phyloP scores from a whole-genome alignment of 2,888 invertebrate species.

The Caenorhabditis sp. region DNA sequence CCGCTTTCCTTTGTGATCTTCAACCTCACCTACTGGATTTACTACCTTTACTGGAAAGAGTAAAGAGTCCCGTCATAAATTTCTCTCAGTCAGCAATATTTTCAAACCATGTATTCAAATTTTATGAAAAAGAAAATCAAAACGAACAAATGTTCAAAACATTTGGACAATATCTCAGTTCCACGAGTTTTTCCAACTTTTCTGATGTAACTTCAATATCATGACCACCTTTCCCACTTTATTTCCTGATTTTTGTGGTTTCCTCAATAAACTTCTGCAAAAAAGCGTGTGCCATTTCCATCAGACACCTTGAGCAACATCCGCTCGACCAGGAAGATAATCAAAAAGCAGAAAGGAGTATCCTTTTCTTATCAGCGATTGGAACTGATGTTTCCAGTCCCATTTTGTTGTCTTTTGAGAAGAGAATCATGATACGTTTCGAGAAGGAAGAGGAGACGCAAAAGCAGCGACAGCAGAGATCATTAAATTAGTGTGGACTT shows the following conservation, averaged over 20 bases:
- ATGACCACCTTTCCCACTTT: not conserved
- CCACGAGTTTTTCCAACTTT: slow-evolving; percentile 37
- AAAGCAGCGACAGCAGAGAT: slow-evolving; percentile 20
- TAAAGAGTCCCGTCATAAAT: no score
- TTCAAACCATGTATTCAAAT: slow-evolving; percentile 18
- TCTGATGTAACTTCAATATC: slow-evolving; percentile 43
- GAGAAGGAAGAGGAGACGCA: slow-evolving; percentile 5
- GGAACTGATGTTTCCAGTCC: slow-evolving; percentile 49
- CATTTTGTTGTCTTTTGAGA: slow-evolving; percentile 12
- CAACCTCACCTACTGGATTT: slow-evolving; percentile 78
- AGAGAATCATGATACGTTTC: slow-evolving; percentile 26
- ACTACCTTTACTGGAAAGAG: slow-evolving; percentile 71
- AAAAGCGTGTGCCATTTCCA: no score
- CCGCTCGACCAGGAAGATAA: slow-evolving; percentile 25
- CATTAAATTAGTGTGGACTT: slow-evolving; percentile 36
- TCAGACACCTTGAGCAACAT: no score
- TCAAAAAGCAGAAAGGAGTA: slow-evolving; percentile 5
- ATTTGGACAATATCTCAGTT: slow-evolving; percentile 36
- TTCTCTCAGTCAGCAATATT: not conserved
- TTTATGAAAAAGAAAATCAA: slow-evolving; percentile 30
- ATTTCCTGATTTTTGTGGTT: not conserved
- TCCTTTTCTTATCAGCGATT: slow-evolving; percentile 29
- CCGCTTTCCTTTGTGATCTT: slow-evolving; percentile 77
- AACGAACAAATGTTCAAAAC: not conserved
- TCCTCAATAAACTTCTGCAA: slow-evolving; percentile 27